These are phyloP conservation scores for Philaenus spumarius DNA, from an alignment of 1,140 invertebrate genomes.

Conservation along the genomic window DNA sequence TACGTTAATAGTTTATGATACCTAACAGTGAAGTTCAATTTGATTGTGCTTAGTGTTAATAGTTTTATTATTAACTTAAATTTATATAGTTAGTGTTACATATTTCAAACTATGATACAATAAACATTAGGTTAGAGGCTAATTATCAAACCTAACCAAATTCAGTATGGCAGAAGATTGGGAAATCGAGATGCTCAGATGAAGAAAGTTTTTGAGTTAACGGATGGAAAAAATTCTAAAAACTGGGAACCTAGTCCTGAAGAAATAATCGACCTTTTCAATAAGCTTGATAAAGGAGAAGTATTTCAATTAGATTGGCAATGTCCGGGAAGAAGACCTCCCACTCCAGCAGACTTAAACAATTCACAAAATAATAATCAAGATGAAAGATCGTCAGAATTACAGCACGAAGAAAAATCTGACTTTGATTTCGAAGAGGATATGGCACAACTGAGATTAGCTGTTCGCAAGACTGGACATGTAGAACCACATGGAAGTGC, in stretches of 20 bases:
- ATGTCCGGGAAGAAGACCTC: conserved; percentile 36
- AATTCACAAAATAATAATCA: conserved; percentile 12
- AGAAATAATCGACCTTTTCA: conserved; percentile 33
- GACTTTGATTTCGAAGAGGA: conserved; percentile 43
- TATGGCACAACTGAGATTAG: conserved; percentile 29
- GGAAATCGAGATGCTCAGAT: conserved; percentile 32
- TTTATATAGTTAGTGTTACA: no score
- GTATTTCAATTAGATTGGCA: conserved; percentile 36
- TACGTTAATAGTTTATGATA: no score
- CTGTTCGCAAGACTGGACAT: conserved; percentile 16
- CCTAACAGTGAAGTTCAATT: no score
- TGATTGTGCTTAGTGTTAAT: no score
- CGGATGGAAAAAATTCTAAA: conserved; percentile 18
- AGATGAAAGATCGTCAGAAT: conserved; percentile 17
- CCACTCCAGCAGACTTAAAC: conserved; percentile 30
- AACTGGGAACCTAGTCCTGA: conserved; percentile 29
- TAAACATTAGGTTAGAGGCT: no score
- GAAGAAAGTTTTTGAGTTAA: conserved; percentile 33
- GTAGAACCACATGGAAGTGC: conserved; percentile 36
- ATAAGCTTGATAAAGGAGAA: conserved; percentile 31
- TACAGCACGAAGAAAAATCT: conserved; percentile 31
- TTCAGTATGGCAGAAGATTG: conserved; percentile 23
- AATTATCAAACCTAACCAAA: no score
- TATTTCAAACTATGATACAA: no score
- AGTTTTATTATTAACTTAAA: no score